Base-by-base conservation (phyloP, 2,888 invertebrate species). In the Reticulitermes lucifugus region DNA sequence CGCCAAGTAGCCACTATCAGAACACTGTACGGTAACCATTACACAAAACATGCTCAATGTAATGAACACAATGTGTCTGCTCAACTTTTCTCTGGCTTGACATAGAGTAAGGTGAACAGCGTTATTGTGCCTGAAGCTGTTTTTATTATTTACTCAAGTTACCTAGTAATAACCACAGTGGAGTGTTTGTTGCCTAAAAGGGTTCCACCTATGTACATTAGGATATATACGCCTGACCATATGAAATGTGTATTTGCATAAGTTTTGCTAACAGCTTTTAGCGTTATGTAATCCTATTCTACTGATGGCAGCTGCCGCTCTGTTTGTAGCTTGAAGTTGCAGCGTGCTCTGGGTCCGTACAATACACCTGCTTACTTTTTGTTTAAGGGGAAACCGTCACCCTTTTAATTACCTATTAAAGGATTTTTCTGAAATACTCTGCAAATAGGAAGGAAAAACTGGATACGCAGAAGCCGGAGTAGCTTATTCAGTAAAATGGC, bases 91-190 rank as follows among this genome's bases (percentile, higher is more conserved):
- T 25, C 25, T 71, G 25, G 14, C 71, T 25, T n/a, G n/a, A n/a
- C 25, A 18, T 14, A 71, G 6, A 35, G 25, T 35, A 71, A 25
- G 29, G 9, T 75, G 43, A 43, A 21, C 22, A 51, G 46, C n/a
- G 51, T 79, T 46, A 79, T 55, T 60, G 22, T 60, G 46, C 29
- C 22, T 35, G 35, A 18, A 79, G 35, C 6, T 59, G 25, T 2
- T 80, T 51, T 22, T 79, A 25, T 0, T 80, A 29, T 80, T 80
- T 80, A 41, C 80, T 80, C 35, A 80, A 21, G 59, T 80, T 80
- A 60, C 41, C 18, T 51, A 59, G 60, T 35, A 80, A 41, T 73
- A 41, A 73, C 70, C 25, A 55, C 65, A 65, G 25, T 21, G 73
- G 21, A 73, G 73, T 55, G 35, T 22, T 25, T 9, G 14, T 14